Percentiles rank a stretch among this genome's conserved stretches.
These are phyloP conservation scores for Apamea crenata DNA, from an alignment of 2,888 invertebrate species.

Conservation along the genomic window DNA sequence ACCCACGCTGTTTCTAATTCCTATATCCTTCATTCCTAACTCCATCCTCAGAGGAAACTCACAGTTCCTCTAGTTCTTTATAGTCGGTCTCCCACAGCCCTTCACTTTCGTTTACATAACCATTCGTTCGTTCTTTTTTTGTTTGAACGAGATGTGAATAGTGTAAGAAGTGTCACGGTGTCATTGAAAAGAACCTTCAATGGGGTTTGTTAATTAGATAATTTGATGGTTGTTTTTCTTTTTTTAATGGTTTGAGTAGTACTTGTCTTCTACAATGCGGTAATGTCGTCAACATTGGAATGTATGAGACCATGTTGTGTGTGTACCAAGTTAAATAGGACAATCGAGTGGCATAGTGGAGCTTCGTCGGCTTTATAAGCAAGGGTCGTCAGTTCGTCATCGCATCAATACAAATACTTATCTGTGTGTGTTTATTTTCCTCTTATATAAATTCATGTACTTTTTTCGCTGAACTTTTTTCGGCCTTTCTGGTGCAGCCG, in stretches of 20 bases:
- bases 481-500: background rate
- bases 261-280: background rate
- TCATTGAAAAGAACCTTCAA: constrained; percentile 37
- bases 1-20: background rate
- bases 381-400: background rate
- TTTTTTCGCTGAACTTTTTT: background rate
- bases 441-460: background rate
- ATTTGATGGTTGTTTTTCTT: constrained; percentile 12
- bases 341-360: background rate
- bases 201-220: constrained; percentile 20
- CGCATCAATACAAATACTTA: background rate
- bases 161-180: constrained; percentile 48
- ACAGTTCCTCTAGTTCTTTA: constrained; percentile 5
- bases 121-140: constrained; percentile 52
- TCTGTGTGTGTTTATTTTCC: background rate
- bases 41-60: constrained; percentile 9
- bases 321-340: background rate
- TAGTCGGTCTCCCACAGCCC: constrained; percentile 50
- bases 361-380: background rate
- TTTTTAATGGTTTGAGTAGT: constrained; percentile 13
- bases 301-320: background rate
- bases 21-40: background rate
- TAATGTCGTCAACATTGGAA: background rate
- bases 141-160: constrained; percentile 34
- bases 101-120: constrained; percentile 61